These are phyloP conservation scores for Lytechinus pictus DNA, from an alignment of 35 echinoderm and acorn worm genomes.

Conservation along the genomic window DNA sequence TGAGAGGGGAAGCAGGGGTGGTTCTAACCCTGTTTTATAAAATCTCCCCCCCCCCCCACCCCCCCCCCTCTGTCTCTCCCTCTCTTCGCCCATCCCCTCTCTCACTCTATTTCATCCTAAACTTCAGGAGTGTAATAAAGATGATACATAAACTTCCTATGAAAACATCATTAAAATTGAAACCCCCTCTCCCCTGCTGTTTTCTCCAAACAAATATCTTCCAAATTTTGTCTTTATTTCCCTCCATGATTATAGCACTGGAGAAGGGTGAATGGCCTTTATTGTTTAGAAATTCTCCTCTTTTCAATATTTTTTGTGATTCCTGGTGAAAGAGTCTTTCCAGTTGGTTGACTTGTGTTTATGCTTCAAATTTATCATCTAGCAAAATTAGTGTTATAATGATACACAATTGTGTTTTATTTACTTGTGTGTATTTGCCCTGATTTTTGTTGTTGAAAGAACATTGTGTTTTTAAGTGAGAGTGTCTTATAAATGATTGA, in stretches of 20 bases:
- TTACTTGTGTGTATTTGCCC: too few relatives aligned
- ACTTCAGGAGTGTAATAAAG: neutral
- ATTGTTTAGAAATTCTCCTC: neutral
- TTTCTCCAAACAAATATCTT: conserved; percentile 19
- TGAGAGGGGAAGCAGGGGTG: too few relatives aligned
- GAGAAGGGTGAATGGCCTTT: neutral
- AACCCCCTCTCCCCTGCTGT: neutral
- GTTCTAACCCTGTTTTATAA: too few relatives aligned
- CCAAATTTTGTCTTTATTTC: neutral
- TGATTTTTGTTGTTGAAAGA: too few relatives aligned
- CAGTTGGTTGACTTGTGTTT: neutral
- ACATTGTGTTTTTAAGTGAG: too few relatives aligned
- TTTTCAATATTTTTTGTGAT: neutral
- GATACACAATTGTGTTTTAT: too few relatives aligned
- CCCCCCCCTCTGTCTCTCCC: neutral
- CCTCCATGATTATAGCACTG: neutral
- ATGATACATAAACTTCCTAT: conserved; percentile 47
- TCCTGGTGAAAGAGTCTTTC: neutral
- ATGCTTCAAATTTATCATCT: too few relatives aligned
- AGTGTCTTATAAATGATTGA: too few relatives aligned
- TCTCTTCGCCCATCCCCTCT: neutral
- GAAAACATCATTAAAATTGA: conserved; percentile 36
- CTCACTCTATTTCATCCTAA: neutral
- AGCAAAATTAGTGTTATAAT: too few relatives aligned
- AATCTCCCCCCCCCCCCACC: too few relatives aligned